Percentiles rank a stretch among this genome's conserved stretches.
phyloP scores from a whole-genome alignment of 1,140 invertebrate genomes.

The Homalodisca vitripennis region DNA sequence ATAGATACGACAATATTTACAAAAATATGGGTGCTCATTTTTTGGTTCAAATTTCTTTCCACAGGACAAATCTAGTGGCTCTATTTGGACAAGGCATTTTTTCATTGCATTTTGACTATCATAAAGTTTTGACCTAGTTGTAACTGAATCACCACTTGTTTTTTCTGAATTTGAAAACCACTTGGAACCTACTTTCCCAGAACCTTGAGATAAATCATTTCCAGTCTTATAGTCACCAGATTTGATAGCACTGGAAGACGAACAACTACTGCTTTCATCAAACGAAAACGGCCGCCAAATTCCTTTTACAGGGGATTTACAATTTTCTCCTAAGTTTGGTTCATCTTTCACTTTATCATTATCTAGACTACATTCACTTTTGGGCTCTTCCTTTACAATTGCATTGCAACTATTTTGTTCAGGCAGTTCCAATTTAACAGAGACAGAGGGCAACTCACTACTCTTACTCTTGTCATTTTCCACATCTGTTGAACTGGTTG shows the following conservation, averaged over 20 bases:
- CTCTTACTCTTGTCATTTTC: too few relatives aligned
- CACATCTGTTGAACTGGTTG: too few relatives aligned
- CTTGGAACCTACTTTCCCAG: background rate
- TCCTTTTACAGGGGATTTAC: slow-evolving; percentile 9
- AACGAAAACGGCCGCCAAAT: slow-evolving; percentile 20
- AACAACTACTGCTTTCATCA: background rate
- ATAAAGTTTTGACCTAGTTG: background rate
- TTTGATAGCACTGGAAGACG: slow-evolving; percentile 1
- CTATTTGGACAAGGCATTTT: slow-evolving; percentile 11
- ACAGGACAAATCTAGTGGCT: slow-evolving; percentile 10
- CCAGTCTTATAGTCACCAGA: background rate
- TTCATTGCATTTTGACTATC: background rate
- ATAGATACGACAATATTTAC: slow-evolving; percentile 34
- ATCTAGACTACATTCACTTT: slow-evolving; percentile 40
- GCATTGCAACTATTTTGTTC: too few relatives aligned
- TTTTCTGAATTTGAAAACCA: background rate
- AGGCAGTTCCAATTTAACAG: too few relatives aligned
- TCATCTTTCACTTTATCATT: too few relatives aligned
- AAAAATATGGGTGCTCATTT: slow-evolving; percentile 23
- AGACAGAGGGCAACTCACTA: too few relatives aligned
- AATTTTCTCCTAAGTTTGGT: background rate
- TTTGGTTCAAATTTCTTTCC: background rate
- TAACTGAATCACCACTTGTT: background rate
- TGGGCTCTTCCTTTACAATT: slow-evolving; percentile 38
- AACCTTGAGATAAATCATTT: background rate